Evolutionary conservation across 1,140 invertebrate genomes (phyloP), one percentile per base, ranked within the genome.

Genomic region (Ectropis grisescens): DNA sequence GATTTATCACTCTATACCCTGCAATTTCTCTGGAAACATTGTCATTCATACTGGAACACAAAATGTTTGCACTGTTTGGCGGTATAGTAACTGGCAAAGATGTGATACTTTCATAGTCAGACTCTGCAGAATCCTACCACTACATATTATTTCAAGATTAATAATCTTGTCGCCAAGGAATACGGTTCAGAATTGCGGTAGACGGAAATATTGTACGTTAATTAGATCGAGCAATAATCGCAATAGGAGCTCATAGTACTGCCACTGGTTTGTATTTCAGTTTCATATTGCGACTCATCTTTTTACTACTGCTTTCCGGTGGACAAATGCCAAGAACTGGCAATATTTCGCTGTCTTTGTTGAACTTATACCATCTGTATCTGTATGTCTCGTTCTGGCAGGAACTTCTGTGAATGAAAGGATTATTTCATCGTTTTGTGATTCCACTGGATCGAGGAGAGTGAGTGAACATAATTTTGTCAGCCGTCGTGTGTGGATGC

Each of bases 261-360:
- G 58, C 59, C 68, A 72, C 70, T n/a, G n/a, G n/a, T n/a, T n/a
- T n/a, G 67, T 72, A 69, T 72, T 72, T 71, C 51, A 61, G 65
- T 60, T 61, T 50, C 64, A 55, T 41, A 47, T 51, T 59, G 49
- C 41, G 39, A 47, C 32, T 58, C 33, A 41, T 70, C 69, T 61
- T 74, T 64, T 74, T 79, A 58, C 57, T 59, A 59, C 66, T 58
- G 37, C 52, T 55, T 76, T 76, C 74, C 74, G 58, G 74, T 79
- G 74, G 74, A 79, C 71, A 67, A 68, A 68, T 79, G 74, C 74
- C 74, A 79, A 79, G 69, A 69, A 51, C 45, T 58, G 57, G 61
- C 54, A 47, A 52, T 29, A 47, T 60, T 28, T 13, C 35, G 32
- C 26, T 9, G 66, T 58, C 30, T 33, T 32, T 11, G 68, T 51